Evolutionary conservation across 2,888 invertebrate species (phyloP).

Genomic region (Entomobrya proxima): DNA sequence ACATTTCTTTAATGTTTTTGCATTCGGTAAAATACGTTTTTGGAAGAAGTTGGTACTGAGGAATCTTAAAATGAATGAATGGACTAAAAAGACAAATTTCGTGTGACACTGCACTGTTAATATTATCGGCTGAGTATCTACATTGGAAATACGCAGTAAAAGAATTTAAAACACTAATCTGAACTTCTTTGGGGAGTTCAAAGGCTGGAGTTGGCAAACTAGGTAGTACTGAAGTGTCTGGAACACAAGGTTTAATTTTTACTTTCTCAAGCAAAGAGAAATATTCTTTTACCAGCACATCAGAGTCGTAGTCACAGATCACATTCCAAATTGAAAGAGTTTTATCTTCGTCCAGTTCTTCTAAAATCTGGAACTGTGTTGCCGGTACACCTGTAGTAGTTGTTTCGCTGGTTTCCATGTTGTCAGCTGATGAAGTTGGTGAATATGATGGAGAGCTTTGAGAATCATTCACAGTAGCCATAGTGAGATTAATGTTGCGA

Average conservation of each 20-base stretch:
- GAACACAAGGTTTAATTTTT: not conserved
- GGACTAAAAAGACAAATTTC: not conserved
- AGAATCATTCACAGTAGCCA: too few species aligned
- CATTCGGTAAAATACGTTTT: not conserved
- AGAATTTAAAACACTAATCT: not conserved
- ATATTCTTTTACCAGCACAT: not conserved
- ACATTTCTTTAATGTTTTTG: not conserved
- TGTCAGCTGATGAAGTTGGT: not conserved
- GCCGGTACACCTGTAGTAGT: not conserved
- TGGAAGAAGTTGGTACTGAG: not conserved
- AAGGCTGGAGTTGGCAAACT: not conserved
- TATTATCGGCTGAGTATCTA: not conserved
- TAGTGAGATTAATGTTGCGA: too few species aligned
- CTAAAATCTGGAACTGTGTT: not conserved
- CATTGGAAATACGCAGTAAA: not conserved
- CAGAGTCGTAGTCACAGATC: not conserved
- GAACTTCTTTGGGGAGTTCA: not conserved
- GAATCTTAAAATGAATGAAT: not conserved
- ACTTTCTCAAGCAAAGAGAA: not conserved
- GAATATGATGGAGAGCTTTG: not conserved
- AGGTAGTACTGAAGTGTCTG: not conserved
- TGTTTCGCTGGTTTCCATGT: not conserved
- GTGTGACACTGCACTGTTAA: not conserved
- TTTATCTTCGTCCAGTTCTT: not conserved
- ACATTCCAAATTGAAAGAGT: not conserved